phyloP scores from a whole-genome alignment of 2,797 vertebrate species.

The Sebastes alutus region DNA sequence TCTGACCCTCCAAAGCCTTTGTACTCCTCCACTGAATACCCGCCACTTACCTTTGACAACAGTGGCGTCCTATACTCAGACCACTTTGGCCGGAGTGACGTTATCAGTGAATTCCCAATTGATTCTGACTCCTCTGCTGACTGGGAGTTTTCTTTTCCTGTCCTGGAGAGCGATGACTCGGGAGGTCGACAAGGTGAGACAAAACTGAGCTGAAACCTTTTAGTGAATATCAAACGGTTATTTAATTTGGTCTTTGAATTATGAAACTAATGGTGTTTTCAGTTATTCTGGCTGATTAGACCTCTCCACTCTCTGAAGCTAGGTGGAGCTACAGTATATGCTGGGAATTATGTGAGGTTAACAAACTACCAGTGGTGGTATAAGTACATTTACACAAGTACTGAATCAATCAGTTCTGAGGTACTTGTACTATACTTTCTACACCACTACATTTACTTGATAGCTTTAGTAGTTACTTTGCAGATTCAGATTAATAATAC shows the following conservation, averaged over 20 bases:
- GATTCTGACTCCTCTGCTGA: constrained; percentile 55
- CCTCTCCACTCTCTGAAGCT: background rate
- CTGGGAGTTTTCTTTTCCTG: constrained; percentile 52
- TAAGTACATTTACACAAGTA: too few species aligned
- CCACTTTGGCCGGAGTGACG: constrained; percentile 11
- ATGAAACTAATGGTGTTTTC: background rate
- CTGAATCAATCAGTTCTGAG: too few species aligned
- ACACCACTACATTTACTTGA: too few species aligned
- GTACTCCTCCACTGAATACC: constrained; percentile 39
- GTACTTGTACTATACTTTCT: too few species aligned
- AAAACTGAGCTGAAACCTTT: background rate
- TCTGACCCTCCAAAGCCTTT: constrained; percentile 32
- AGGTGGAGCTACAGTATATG: background rate
- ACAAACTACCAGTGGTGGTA: background rate
- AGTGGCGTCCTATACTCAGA: constrained; percentile 11
- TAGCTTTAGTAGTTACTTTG: too few species aligned
- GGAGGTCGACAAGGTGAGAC: constrained; percentile 39
- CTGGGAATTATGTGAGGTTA: background rate
- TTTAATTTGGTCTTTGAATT: background rate
- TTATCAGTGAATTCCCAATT: constrained; percentile 18
- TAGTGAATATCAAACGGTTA: background rate
- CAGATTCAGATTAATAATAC: background rate
- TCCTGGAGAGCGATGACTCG: constrained; percentile 39
- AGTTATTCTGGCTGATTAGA: background rate
- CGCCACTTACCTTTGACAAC: constrained; percentile 10